Conservation (phyloP, 2,113 vertebrate genomes). For the Siphamia tubifer region DNA sequence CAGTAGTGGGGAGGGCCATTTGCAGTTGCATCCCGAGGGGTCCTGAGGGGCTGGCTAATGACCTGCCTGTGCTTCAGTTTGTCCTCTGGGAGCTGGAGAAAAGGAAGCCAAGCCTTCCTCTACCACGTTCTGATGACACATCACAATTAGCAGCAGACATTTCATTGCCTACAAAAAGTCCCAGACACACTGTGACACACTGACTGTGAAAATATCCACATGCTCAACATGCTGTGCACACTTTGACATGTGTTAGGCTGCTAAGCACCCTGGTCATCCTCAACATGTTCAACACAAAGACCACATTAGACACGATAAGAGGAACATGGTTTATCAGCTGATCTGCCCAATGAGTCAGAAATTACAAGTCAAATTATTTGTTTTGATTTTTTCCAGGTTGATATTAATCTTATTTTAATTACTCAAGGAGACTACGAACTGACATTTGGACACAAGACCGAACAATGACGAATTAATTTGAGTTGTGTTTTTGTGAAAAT, state of each 20-base stretch:
- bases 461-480: no score
- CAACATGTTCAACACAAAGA: not conserved
- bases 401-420: no score
- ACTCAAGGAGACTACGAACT: no score
- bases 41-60: slow-evolving; percentile 46
- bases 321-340: no score
- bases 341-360: no score
- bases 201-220: slow-evolving; percentile 26
- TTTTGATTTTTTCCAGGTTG: no score
- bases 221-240: slow-evolving; percentile 7
- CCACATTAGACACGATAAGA: not conserved
- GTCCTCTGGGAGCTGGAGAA: slow-evolving; percentile 45
- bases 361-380: no score
- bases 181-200: slow-evolving; percentile 29
- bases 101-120: slow-evolving; percentile 31
- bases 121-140: slow-evolving; percentile 59
- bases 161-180: slow-evolving; percentile 23
- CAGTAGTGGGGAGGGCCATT: not conserved
- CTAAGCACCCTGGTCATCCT: not conserved
- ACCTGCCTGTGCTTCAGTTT: slow-evolving; percentile 19
- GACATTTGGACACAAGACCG: no score
- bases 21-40: slow-evolving; percentile 39
- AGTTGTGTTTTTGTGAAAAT: no score
- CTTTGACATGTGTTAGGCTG: not conserved
- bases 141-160: slow-evolving; percentile 50